Conservation (phyloP, 2,888 invertebrate genomes). For the Biston stratarius region DNA sequence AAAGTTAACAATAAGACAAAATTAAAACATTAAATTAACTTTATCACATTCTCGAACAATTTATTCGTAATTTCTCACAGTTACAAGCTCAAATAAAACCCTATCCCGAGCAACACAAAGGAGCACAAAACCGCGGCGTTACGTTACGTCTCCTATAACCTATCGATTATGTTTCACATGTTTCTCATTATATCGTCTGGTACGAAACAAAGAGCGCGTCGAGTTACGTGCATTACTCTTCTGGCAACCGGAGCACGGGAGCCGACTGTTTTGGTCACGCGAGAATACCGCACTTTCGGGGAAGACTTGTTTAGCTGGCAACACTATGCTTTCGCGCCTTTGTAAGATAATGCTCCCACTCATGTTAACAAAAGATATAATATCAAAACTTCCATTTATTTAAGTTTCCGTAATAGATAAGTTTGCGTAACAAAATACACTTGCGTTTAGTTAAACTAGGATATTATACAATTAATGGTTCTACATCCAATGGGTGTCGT, state of each 20-base stretch:
- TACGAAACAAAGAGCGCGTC: constrained; percentile 80
- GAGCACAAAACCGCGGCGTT: constrained; percentile 68
- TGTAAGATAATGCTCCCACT: constrained; percentile 63
- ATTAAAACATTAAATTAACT: neutral
- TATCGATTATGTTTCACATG: constrained; percentile 82
- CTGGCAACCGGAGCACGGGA: constrained; percentile 63
- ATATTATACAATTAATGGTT: no score
- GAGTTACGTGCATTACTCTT: constrained; percentile 75
- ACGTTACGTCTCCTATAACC: constrained; percentile 76
- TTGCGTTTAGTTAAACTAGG: no score
- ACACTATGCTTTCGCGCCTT: constrained; percentile 58
- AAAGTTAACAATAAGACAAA: neutral
- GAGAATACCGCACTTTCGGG: constrained; percentile 72
- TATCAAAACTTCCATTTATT: neutral
- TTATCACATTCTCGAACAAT: constrained; percentile 7
- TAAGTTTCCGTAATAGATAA: neutral
- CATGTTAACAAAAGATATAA: constrained; percentile 38
- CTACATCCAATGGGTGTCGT: no score
- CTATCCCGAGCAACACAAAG: constrained; percentile 62
- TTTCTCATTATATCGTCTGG: constrained; percentile 83
- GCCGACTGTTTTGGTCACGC: constrained; percentile 73
- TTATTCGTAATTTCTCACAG: constrained; percentile 52
- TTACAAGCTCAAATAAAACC: constrained; percentile 54
- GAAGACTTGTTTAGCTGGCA: constrained; percentile 67
- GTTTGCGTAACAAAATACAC: neutral